Evolutionary conservation across 1,140 invertebrate species (phyloP), one percentile per base, ranked within the genome.

Genomic region (Homarus americanus): DNA sequence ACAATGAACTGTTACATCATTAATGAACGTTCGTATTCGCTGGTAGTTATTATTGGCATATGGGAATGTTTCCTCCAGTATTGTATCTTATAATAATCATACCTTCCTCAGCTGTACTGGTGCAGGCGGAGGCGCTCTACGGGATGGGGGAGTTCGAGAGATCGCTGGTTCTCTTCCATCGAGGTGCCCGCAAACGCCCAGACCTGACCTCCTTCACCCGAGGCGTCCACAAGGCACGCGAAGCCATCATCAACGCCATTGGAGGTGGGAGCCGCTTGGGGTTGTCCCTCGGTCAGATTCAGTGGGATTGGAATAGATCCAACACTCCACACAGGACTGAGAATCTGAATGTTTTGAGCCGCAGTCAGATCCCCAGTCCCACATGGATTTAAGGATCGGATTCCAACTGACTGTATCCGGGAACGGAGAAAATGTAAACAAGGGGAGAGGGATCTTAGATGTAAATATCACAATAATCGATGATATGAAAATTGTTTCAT

Each of bases 121-220:
- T 98, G 93, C 99, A 99, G 95, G 98, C 98, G 0, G 98, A 99
- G 95, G 96, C 98, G 0, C 95, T 99, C 20, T 99, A 98, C 94
- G 97, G 97, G 94, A 95, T 98, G 5, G 98, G 98, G 0, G 96
- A 98, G 93, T 99, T 99, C 94, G 98, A 99, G 94, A 96, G 98
- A 93, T 98, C 98, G 93, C 95, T 99, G 0, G 97, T 99, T 92
- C 98, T 96, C 93, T 99, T 97, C 93, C 97, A 99, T 93, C 95
- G 97, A 80, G 98, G 98, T 0, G 95, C 98, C 88, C 96, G 96
- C 28, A 95, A 97, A 7, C 95, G 98, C 17, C 97, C 98, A 0
- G 98, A 99, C 92, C 95, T 98, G 73, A 96, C 96, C 89, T 96
- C 96, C 36, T 99, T 99, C 94, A 96, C 97, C 80, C 95, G 98